Percentiles rank a stretch among this genome's conserved stretches.
Evolutionary conservation across 2,888 invertebrate genomes (phyloP).

Genomic region (Noctua janthe): DNA sequence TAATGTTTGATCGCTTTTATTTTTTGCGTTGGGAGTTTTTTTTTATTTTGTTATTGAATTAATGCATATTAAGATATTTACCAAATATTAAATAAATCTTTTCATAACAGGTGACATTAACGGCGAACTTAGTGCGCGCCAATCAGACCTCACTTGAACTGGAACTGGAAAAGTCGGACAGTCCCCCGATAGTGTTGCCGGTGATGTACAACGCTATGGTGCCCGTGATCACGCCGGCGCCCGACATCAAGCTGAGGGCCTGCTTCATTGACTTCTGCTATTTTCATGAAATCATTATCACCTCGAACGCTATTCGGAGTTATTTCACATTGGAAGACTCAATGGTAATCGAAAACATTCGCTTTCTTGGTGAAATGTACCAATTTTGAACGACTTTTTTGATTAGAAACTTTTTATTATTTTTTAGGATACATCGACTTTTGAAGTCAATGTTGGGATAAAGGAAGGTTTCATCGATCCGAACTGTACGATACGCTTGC

Average conservation of each 20-base stretch:
- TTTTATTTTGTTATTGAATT: no score
- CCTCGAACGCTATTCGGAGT: conserved; percentile 86
- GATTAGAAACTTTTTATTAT: neutral
- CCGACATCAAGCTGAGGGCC: conserved; percentile 88
- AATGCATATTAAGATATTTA: neutral
- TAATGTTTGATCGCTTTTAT: no score
- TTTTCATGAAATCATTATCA: conserved; percentile 84
- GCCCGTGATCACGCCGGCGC: conserved; percentile 86
- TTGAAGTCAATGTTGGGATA: conserved; percentile 76
- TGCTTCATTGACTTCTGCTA: conserved; percentile 91
- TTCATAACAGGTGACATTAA: conserved; percentile 87
- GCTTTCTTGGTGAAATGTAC: neutral
- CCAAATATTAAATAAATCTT: neutral
- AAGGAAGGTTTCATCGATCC: conserved; percentile 86
- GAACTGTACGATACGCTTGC: conserved; percentile 82
- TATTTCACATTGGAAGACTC: conserved; percentile 72
- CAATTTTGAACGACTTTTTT: neutral
- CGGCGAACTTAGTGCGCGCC: conserved; percentile 88
- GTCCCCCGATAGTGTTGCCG: conserved; percentile 88
- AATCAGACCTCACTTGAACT: conserved; percentile 87
- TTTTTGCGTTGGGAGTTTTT: no score
- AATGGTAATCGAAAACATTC: conserved; percentile 16
- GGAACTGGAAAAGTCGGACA: conserved; percentile 90
- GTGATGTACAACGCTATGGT: conserved; percentile 88
- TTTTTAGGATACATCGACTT: conserved; percentile 72